A percentile compares a stretch with the other conserved stretches of the same genome.
Conservation (phyloP, 2,888 invertebrate species). For the Rhagonycha fulva region DNA sequence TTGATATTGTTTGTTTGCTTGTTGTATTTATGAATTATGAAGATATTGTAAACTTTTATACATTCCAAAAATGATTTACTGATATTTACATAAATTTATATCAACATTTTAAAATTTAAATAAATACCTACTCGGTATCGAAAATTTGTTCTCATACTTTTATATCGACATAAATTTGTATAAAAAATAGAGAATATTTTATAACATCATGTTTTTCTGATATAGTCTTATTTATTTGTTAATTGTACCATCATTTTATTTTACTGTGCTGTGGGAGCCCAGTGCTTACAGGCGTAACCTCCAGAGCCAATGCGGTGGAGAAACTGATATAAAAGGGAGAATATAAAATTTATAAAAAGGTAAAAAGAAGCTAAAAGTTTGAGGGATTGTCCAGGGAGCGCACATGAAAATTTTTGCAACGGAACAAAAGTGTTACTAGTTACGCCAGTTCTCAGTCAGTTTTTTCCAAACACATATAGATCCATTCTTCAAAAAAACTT, state of each 20-base stretch:
- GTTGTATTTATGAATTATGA: not conserved
- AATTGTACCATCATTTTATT: not conserved
- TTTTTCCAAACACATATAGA: too few relatives aligned
- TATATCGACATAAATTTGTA: not conserved
- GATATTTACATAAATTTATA: not conserved
- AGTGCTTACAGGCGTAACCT: too few relatives aligned
- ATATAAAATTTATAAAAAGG: too few relatives aligned
- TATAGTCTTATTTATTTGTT: not conserved
- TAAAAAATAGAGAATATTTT: not conserved
- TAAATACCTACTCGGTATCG: not conserved
- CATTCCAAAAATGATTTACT: not conserved
- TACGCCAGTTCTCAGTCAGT: too few relatives aligned
- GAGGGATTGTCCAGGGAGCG: too few relatives aligned
- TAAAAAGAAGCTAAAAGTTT: too few relatives aligned
- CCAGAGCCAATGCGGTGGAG: too few relatives aligned
- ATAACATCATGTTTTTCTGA: not conserved
- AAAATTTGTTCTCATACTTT: not conserved
- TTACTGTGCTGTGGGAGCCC: too few relatives aligned
- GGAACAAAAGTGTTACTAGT: too few relatives aligned
- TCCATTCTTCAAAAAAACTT: too few relatives aligned
- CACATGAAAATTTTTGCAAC: too few relatives aligned
- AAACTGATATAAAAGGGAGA: too few relatives aligned
- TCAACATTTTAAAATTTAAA: not conserved
- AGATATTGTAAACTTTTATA: conserved; percentile 1
- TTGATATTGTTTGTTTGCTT: not conserved